These are phyloP conservation scores for Tiaroga cobitis DNA, from an alignment of 2,797 vertebrate species.

Conservation along the genomic window DNA sequence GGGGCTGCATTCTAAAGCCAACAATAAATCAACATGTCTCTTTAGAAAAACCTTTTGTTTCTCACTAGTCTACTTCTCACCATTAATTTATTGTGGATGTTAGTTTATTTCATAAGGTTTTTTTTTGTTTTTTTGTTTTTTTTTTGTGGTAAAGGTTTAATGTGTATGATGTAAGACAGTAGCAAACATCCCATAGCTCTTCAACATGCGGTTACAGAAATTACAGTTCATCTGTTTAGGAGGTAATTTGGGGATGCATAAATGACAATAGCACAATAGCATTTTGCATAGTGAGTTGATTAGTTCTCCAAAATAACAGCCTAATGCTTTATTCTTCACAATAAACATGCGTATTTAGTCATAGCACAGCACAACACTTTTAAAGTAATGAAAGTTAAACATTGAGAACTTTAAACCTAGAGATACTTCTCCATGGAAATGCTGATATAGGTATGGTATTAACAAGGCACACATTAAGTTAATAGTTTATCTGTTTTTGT, in stretches of 20 bases:
- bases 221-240: conserved; percentile 2
- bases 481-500: conserved; percentile 2
- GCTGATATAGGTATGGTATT: background rate
- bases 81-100: conserved; percentile 68
- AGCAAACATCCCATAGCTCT: background rate
- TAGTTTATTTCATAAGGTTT: conserved; percentile 45
- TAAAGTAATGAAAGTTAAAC: conserved; percentile 52
- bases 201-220: background rate
- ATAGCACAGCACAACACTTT: conserved; percentile 42
- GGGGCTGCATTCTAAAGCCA: conserved; percentile 72
- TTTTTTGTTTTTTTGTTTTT: background rate
- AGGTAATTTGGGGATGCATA: background rate
- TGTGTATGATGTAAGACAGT: conserved; percentile 15
- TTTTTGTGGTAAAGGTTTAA: conserved; percentile 30
- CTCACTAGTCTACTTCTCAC: conserved; percentile 59
- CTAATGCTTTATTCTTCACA: conserved; percentile 15
- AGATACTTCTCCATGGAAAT: conserved; percentile 20
- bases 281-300: conserved; percentile 17
- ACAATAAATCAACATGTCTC: conserved; percentile 72
- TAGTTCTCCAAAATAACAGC: background rate
- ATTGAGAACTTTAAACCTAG: conserved; percentile 46
- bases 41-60: conserved; percentile 65
- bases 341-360: conserved; percentile 6
- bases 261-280: background rate
- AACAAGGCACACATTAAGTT: background rate